Conservation (phyloP, 2,797 vertebrate genomes). For the Chaunax sp. region DNA sequence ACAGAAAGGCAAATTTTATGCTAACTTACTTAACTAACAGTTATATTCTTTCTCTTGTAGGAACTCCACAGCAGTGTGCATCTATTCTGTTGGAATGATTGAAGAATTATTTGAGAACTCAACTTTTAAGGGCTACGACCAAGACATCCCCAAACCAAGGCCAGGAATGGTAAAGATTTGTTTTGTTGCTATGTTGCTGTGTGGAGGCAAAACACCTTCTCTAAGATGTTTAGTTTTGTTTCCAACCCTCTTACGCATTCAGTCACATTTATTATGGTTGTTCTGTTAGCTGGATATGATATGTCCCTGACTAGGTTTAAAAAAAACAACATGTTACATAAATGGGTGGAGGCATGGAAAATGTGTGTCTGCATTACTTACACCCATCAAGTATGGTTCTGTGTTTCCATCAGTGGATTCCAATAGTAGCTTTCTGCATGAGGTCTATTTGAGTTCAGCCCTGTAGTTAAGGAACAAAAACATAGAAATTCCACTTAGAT, state of each 20-base stretch:
- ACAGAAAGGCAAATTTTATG: neutral
- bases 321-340: conserved; percentile 6
- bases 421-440: neutral
- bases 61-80: conserved; percentile 85
- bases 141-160: conserved; percentile 71
- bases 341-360: conserved; percentile 38
- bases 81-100: conserved; percentile 78
- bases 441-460: conserved; percentile 12
- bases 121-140: conserved; percentile 75
- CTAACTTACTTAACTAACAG: neutral
- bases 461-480: neutral
- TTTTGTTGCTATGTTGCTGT: conserved; percentile 25
- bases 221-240: conserved; percentile 11
- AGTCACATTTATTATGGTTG: neutral
- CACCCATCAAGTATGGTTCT: neutral
- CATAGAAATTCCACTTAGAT: neutral
- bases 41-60: conserved; percentile 52
- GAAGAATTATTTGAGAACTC: conserved; percentile 82
- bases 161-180: conserved; percentile 80
- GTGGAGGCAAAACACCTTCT: neutral
- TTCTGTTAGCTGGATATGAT: neutral
- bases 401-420: conserved; percentile 20
- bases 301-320: neutral
- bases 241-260: neutral
- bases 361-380: conserved; percentile 4